Evolutionary conservation across 2,888 invertebrate genomes (phyloP).

Genomic region (Lasioglossum marginatum): DNA sequence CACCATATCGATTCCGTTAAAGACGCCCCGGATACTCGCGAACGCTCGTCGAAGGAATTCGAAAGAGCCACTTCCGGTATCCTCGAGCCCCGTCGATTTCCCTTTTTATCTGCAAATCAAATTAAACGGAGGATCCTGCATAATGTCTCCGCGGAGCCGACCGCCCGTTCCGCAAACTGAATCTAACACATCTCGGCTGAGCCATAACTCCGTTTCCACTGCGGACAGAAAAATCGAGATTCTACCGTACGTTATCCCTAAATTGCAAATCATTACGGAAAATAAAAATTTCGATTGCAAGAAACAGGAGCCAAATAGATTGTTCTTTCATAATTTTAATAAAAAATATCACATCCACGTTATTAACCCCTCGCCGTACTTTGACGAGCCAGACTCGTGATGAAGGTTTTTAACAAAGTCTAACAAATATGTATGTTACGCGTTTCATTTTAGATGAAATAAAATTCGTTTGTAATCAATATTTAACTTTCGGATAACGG

Average conservation of each 20-base stretch:
- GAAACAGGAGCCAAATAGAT: neutral
- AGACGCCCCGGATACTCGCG: neutral
- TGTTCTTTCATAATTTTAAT: too few relatives aligned
- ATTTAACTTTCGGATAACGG: too few relatives aligned
- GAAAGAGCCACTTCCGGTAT: constrained; percentile 15
- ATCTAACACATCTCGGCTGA: neutral
- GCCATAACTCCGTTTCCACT: neutral
- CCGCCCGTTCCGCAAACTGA: neutral
- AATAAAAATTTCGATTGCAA: neutral
- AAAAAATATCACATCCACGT: too few relatives aligned
- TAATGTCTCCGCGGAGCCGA: constrained; percentile 22
- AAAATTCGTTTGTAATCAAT: too few relatives aligned
- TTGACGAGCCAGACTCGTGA: too few relatives aligned
- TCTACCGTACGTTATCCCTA: neutral
- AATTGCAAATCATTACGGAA: neutral
- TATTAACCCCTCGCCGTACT: too few relatives aligned
- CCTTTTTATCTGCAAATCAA: constrained; percentile 54
- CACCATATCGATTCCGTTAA: constrained; percentile 1
- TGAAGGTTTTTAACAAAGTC: too few relatives aligned
- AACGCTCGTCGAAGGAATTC: constrained; percentile 33
- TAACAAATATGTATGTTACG: too few relatives aligned
- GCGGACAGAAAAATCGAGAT: neutral
- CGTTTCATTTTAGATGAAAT: too few relatives aligned
- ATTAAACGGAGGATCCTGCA: constrained; percentile 42
- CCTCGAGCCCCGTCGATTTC: neutral